Base-by-base conservation (phyloP, 53 echinoderm and acorn worm genomes). In the Pentamera pediparva region DNA sequence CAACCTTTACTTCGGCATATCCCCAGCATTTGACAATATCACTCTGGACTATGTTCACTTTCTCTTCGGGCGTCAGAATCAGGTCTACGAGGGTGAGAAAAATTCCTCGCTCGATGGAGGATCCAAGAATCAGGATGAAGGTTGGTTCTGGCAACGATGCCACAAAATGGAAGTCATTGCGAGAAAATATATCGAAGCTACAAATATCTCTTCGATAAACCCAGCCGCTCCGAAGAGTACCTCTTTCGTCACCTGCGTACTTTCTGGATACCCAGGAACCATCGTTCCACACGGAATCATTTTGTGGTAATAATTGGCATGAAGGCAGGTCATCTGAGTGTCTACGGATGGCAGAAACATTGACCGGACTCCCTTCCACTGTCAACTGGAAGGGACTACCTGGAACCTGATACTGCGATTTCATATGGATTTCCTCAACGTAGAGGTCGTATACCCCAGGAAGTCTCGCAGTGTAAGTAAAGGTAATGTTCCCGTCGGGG, bases 21-120 rank as follows among this genome's bases (percentile, higher is more conserved):
- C 67, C 67, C 67, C 67, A 67, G 27, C 67, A 67, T 43, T 67
- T 22, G 5, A 22, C 8, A 4, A 67, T 28, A 67, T 67, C 27
- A 11, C 43, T 43, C 3, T 67, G 41, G 6, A 0, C 31, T 6
- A 67, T 5, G 11, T 47, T 4, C 26, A 8, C 7, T 28, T 47
- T 67, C 18, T 67, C 40, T 41, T 25, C 41, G 22, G 27, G 30
- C 5, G 40, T 28, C 0, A 67, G 67, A 37, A 67, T 9, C 39
- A 67, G 30, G 24, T 67, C 67, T 2, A 67, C 30, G 7, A 67
- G 30, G 18, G 67, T 43, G 27, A 67, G 27, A 37, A 67, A 67
- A 27, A 67, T 67, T 24, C 67, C 48, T 43, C 67, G 43, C 3
- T 67, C 67, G 17, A 41, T 67, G 40, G 67, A 67, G 18, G 67